Evolutionary conservation across 2,113 vertebrate species (phyloP).

Genomic region (Caracal caracal): DNA sequence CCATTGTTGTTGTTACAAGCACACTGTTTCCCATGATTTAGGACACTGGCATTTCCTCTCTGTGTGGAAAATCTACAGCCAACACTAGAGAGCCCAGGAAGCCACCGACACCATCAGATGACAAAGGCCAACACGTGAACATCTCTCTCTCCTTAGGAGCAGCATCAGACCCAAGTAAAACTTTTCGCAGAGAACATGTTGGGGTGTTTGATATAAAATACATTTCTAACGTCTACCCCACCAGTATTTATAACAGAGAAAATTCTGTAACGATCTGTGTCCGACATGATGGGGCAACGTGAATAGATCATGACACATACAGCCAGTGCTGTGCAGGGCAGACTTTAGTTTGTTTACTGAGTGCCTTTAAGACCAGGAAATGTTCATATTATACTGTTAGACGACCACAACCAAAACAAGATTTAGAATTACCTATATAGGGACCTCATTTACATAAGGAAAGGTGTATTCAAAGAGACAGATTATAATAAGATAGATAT

Average conservation of each 20-base stretch:
- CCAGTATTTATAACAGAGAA: not conserved
- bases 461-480: not conserved
- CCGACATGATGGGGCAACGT: fast-evolving
- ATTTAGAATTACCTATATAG: not conserved
- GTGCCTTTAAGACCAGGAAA: not conserved
- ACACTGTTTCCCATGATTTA: fast-evolving
- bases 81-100: not conserved
- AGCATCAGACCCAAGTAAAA: not conserved
- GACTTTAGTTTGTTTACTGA: not conserved
- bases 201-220: not conserved
- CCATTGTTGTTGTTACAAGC: not conserved
- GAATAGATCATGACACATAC: not conserved
- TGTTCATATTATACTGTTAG: not conserved
- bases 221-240: not conserved
- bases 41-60: too few relatives aligned
- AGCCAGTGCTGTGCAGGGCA: not conserved
- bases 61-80: not conserved
- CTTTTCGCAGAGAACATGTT: not conserved
- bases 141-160: not conserved
- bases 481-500: not conserved
- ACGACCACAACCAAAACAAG: not conserved
- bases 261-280: not conserved
- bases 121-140: not conserved
- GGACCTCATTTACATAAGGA: not conserved
- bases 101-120: fast-evolving